A percentile compares a stretch with the other conserved stretches of the same genome.
Evolutionary conservation across 2,888 invertebrate species (phyloP).

Genomic region (Syrista parreyssii): DNA sequence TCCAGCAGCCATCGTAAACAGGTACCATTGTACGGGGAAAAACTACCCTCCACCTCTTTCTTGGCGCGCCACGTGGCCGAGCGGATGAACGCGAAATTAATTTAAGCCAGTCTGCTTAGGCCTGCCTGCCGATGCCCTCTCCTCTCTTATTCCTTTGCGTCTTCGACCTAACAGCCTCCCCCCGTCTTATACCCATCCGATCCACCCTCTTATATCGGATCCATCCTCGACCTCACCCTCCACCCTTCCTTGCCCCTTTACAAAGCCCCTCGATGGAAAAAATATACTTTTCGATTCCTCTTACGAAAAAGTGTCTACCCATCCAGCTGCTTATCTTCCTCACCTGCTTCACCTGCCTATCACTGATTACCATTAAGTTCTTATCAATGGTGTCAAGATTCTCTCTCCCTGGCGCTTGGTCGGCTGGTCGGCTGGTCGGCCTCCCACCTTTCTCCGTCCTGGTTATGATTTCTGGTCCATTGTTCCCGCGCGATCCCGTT

Average conservation of each 20-base stretch:
- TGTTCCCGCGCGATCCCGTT: conserved; percentile 29
- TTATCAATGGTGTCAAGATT: conserved; percentile 47
- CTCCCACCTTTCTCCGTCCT: conserved; percentile 3
- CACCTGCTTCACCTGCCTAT: too few relatives aligned
- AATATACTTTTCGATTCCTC: too few relatives aligned
- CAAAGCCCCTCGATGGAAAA: too few relatives aligned
- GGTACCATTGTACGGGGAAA: conserved; percentile 24
- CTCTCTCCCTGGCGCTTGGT: conserved; percentile 4
- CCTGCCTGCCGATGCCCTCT: conserved; percentile 8
- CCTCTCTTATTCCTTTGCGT: conserved; percentile 16
- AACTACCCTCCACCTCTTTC: conserved; percentile 15
- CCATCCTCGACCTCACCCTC: too few relatives aligned
- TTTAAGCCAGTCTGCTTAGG: conserved; percentile 10
- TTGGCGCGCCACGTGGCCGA: neutral
- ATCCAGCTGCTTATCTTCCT: too few relatives aligned
- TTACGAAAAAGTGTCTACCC: too few relatives aligned
- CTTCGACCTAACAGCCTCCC: too few relatives aligned
- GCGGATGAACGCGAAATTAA: conserved; percentile 8
- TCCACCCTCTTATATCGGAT: too few relatives aligned
- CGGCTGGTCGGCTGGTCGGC: conserved; percentile 28
- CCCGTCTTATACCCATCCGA: too few relatives aligned
- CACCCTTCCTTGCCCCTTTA: too few relatives aligned
- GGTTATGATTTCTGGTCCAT: conserved; percentile 19
- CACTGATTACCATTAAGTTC: conserved; percentile 22
- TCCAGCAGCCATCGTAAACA: conserved; percentile 25